Base-by-base conservation (phyloP, 2,797 vertebrate genomes). In the Cyprinella venusta region DNA sequence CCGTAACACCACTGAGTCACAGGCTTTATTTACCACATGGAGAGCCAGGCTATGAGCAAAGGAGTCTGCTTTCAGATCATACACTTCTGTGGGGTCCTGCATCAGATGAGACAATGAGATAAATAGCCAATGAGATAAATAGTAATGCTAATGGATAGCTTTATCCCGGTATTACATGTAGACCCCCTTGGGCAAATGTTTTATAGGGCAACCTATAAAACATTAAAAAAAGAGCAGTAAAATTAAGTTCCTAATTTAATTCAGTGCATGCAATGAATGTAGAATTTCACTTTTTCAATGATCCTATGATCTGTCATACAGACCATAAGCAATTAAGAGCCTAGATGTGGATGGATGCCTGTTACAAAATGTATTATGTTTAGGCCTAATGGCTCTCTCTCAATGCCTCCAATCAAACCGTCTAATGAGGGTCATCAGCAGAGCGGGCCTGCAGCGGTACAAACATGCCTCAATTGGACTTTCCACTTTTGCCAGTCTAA, bases 401-500 rank as follows among this genome's bases (percentile, higher is more conserved):
- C 56, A 67, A 16, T 82, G 45, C 54, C 54, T 75, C 75, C 33
- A 81, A 70, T 86, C 75, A 83, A 24, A 42, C 24, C 50, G 19
- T 74, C 30, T 78, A 84, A 78, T 71, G 71, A 81, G 50, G 42
- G 18, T 24, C 52, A 79, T 87, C 69, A 84, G 59, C 48, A 67
- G 19, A 38, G 65, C 48, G 61, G 54, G 74, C 48, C 59, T 71
- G 76, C 72, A 75, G 21, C 1, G 56, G 5, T 56, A 77, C 63
- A 78, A 72, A 85, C 56, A 54, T 48, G 76, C 68, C 69, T 80
- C 70, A 59, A 81, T 1, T 8, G 15, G 69, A 81, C 26, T 64
- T 54, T 42, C 10, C 59, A 30, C 40, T 70, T 67, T 87, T 75
- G 72, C n/a, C 45, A 15, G 15, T 50, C 70, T 80, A 50, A 79